phyloP scores from a whole-genome alignment of 2,888 invertebrate species.

The Bombylius major region DNA sequence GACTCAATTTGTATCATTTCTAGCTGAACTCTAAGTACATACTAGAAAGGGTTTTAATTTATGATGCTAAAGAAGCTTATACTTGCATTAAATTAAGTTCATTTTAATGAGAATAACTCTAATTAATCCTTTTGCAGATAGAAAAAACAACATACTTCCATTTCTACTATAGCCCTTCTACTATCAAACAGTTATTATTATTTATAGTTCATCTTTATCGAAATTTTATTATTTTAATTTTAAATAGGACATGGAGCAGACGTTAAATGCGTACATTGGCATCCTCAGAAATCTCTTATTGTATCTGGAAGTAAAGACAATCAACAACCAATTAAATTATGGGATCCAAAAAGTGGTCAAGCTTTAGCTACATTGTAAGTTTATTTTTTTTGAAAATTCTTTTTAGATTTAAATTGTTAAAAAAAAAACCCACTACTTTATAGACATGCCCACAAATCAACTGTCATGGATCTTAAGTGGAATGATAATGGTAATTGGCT shows the following conservation, averaged over 20 bases:
- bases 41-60: too few species aligned
- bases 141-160: too few species aligned
- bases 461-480: constrained; percentile 99
- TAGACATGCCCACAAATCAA: constrained; percentile 96
- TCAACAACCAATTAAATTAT: constrained; percentile 97
- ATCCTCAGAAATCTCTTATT: constrained; percentile 92
- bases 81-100: too few species aligned
- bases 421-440: background rate
- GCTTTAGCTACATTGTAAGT: constrained; percentile 85
- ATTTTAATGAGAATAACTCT: too few species aligned
- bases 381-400: background rate
- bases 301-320: constrained; percentile 99
- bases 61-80: too few species aligned
- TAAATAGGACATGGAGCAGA: constrained; percentile 84
- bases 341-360: constrained; percentile 96
- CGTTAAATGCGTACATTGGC: constrained; percentile 99
- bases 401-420: background rate
- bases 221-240: background rate
- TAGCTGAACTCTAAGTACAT: too few species aligned
- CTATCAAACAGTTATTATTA: too few species aligned
- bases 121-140: too few species aligned
- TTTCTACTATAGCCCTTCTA: too few species aligned
- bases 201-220: too few species aligned
- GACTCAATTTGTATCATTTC: too few species aligned
- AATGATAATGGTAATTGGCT: constrained; percentile 99